A percentile compares a stretch with the other conserved stretches of the same genome.
These are phyloP conservation scores for Tachina fera DNA, from an alignment of 2,888 invertebrate genomes.

Conservation along the genomic window DNA sequence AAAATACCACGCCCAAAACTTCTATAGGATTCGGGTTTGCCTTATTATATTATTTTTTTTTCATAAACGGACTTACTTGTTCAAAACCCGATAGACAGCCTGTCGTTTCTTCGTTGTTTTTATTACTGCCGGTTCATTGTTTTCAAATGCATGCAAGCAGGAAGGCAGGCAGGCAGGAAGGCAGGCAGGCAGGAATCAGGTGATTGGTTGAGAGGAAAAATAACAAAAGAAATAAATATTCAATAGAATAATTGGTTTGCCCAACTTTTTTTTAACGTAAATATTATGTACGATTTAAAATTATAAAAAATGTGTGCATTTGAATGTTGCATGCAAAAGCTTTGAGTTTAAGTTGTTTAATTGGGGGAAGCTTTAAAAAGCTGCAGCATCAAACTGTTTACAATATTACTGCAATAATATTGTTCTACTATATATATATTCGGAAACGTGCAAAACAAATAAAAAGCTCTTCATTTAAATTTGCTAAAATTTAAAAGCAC, in stretches of 20 bases:
- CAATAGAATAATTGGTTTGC: constrained; percentile 51
- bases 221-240: background rate
- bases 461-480: no score
- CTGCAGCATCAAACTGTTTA: background rate
- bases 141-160: constrained; percentile 21
- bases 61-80: constrained; percentile 12
- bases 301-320: background rate
- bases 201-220: constrained; percentile 20
- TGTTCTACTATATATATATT: background rate
- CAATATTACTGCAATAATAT: background rate
- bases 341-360: background rate
- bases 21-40: constrained; percentile 23
- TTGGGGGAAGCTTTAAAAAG: background rate
- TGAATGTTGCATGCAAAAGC: background rate
- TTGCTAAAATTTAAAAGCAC: no score
- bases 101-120: constrained; percentile 3
- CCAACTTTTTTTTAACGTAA: constrained; percentile 31
- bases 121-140: constrained; percentile 51
- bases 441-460: no score
- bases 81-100: constrained; percentile 12
- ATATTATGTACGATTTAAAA: constrained; percentile 12
- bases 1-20: constrained; percentile 69
- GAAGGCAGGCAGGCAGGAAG: background rate
- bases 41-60: constrained; percentile 52
- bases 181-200: constrained; percentile 11